Evolutionary conservation across 2,888 invertebrate genomes (phyloP), one percentile per base, ranked within the genome.

Genomic region (Caenorhabditis sinica): DNA sequence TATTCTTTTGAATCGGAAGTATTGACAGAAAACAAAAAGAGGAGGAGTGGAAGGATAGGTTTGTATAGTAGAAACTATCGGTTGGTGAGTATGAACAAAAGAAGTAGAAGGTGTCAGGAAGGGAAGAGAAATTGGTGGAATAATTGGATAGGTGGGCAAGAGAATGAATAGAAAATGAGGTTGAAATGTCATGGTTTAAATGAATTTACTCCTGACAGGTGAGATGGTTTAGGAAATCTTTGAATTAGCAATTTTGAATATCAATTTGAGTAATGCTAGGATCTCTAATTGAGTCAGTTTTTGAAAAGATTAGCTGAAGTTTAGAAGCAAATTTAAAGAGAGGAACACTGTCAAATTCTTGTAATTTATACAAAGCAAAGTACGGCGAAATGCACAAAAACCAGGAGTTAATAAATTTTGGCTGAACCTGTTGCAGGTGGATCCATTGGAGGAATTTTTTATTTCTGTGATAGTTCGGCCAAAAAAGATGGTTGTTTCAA

Each of bases 11-110:
- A 45, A 66, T 45, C 20, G 56, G 17, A 56, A 36, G 73, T 73
- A 61, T 73, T 72, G 45, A 43, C 23, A 76, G 20, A 56, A 53
- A 15, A 58, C 8, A 66, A 61, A 43, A 60, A 65, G 68, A 66
- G 28, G 68, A 65, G 36, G 36, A 51, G 13, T 6, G 13, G 66
- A 43, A 33, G 60, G n/a, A 9, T 20, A 33, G 51, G 25, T 68
- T 68, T 49, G 51, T 43, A 49, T 40, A 36, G 28, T 30, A 9
- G 45, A 65, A 28, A 11, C 61, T 45, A 40, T n/a, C n/a, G n/a
- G n/a, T n/a, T n/a, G n/a, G n/a, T 28, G 72, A 36, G 17, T 25
- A 13, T 20, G 71, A 58, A 69, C 58, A 69, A 69, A 69, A 81
- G 40, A 9, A 36, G 4, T 4, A 9, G 33, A 40, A 40, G 71